Base-by-base conservation (phyloP, 2,113 vertebrate genomes). In the Stigmatopora nigra region DNA sequence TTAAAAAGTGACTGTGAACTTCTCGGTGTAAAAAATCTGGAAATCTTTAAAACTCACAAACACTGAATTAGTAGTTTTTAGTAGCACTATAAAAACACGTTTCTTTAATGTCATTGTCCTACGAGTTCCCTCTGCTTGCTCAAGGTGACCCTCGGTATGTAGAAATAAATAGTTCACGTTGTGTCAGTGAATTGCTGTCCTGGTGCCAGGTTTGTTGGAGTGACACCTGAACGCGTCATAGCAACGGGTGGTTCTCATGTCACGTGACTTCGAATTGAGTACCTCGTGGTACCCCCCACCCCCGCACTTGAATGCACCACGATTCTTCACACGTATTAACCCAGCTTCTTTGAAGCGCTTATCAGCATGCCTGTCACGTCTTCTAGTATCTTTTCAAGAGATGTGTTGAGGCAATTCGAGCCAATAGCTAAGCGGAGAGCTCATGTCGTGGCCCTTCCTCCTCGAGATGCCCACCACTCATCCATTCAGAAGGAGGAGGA, bases 401-500 rank as follows among this genome's bases (percentile, higher is more conserved):
- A 49, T 14, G 47, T 57, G 53, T 57, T 56, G 52, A 68, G 53
- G 35, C 58, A 36, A 5, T 31, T 59, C 15, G 5, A 81, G 65
- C 82, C 81, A 81, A 86, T 87, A 77, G 63, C 7, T 63, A 49
- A 15, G 48, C 55, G 65, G 69, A 72, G 15, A 17, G 38, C 4
- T 48, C 12, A 57, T 31, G 45, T 25, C 20, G 19, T 64, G 55
- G 70, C 45, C 72, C 69, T 41, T 22, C 81, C 78, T 70, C 61
- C 68, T 68, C 22, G 61, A 56, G 57, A 67, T 48, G 59, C 61
- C 35, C 65, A 77, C 82, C 79, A 82, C 78, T 80, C 79, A 58
- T 55, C 52, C 63, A 5, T 44, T 10, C 11, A 49, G 0, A 4
- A 61, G 80, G 41, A 48, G 80, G 73, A 69, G 80, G 71, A 68